A percentile compares a stretch with the other conserved stretches of the same genome.
Conservation (phyloP, 2,888 invertebrate genomes). For the Thalpophila matura region DNA sequence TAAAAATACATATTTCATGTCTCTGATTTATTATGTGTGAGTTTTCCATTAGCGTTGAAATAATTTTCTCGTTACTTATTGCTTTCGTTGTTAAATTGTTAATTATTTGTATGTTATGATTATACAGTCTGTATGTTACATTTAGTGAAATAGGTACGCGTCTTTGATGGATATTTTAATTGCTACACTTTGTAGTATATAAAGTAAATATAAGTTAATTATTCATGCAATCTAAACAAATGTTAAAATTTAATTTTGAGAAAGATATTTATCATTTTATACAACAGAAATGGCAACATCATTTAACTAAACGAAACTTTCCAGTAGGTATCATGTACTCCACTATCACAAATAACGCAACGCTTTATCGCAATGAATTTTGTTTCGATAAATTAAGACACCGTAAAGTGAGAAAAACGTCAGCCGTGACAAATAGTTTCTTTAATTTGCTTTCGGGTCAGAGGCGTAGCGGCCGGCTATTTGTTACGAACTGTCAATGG, state of each 20-base stretch:
- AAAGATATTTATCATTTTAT: constrained; percentile 9
- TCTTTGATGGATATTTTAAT: not conserved
- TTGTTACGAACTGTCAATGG: constrained; percentile 51
- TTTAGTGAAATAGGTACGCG: not conserved
- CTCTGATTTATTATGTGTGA: constrained; percentile 27
- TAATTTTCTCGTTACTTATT: constrained; percentile 20
- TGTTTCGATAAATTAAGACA: constrained; percentile 55
- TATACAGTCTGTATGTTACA: not conserved
- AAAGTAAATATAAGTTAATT: not conserved
- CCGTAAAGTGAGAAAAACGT: constrained; percentile 50
- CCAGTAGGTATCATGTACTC: not conserved
- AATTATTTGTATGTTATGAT: constrained; percentile 30
- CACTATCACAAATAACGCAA: constrained; percentile 34
- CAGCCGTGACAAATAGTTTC: constrained; percentile 57
- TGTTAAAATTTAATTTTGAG: constrained; percentile 5
- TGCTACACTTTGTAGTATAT: constrained; percentile 5
- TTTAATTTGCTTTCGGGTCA: constrained; percentile 55
- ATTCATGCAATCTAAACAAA: not conserved
- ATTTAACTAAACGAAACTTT: constrained; percentile 2
- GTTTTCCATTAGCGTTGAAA: constrained; percentile 36
- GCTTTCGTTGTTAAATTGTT: constrained; percentile 26
- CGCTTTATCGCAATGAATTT: constrained; percentile 34
- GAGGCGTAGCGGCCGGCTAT: constrained; percentile 55
- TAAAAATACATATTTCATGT: constrained; percentile 63
- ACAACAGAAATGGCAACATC: not conserved